phyloP scores from a whole-genome alignment of 2,113 vertebrate genomes.

The Galemys pyrenaicus region DNA sequence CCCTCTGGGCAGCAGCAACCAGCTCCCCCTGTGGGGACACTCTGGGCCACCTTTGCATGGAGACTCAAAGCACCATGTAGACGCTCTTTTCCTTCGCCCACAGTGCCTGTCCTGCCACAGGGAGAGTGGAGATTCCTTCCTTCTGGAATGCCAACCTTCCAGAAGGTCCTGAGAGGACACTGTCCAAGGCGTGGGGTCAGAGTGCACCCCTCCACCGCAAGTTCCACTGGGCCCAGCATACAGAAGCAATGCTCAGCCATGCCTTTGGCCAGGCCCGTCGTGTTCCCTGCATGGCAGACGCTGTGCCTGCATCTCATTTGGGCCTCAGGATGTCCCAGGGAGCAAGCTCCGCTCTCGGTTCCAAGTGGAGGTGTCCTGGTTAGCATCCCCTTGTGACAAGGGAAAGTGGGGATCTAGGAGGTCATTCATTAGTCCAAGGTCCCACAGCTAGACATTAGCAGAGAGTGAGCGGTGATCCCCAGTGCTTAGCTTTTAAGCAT shows the following conservation, averaged over 20 bases:
- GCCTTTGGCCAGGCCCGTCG: background rate
- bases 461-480: background rate
- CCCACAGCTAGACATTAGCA: accelerated
- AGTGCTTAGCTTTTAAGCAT: background rate
- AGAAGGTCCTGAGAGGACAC: background rate
- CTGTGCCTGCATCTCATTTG: background rate
- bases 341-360: background rate
- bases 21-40: background rate
- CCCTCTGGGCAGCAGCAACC: background rate
- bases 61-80: background rate
- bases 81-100: background rate
- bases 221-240: too few relatives aligned
- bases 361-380: background rate
- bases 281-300: background rate
- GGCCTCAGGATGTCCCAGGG: too few relatives aligned
- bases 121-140: background rate
- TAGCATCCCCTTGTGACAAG: background rate
- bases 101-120: background rate
- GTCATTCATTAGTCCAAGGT: background rate
- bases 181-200: background rate
- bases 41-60: too few relatives aligned
- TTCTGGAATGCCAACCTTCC: background rate
- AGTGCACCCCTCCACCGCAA: too few relatives aligned
- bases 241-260: background rate
- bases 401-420: background rate